Evolutionary conservation across 1,140 invertebrate species (phyloP), one percentile per base, ranked within the genome.

Genomic region (Daktulosphaira vitifoliae): DNA sequence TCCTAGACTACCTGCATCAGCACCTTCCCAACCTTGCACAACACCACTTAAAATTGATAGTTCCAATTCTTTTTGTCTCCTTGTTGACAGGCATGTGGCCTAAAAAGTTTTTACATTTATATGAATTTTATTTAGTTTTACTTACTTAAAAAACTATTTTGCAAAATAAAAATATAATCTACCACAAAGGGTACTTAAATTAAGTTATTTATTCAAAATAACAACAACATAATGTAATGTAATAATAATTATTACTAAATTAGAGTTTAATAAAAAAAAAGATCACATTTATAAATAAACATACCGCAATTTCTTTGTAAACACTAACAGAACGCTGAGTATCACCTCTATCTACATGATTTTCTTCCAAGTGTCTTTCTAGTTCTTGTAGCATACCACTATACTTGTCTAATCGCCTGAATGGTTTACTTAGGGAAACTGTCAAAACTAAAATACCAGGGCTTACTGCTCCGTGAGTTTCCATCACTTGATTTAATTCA

Each of bases 61-160:
- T 70, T 98, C 95, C 71, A 96, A 80, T 78, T 98, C 95, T 76
- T 95, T 96, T 73, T 96, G 90, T n/a, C 93, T 85, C 51, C 95
- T 79, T 22, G 88, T 83, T 25, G 86, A 83, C 59, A 86, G 82
- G 76, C 92, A 96, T 38, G 82, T 81, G 73, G 88, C 85, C 91
- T 94, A 70, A 8, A 59, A 49, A 39, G 29, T 6, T 33, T 33
- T 33, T 6, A 33, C 29, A 6, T 33, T 6, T 6, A 33, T 33
- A 33, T 33, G 5, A 33, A 11, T 11, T 5, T 33, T 6, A 33
- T 11, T 6, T 33, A 6, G 11, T 33, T 33, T 33, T 33, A 33
- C 11, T 2, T 16, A 49, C 16, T 22, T 16, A 20, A 25, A 25
- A 33, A 6, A 33, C 29, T n/a, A n/a, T n/a, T n/a, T n/a, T n/a